Conservation (phyloP, 2,888 invertebrate species). For the Griposia aprilina region DNA sequence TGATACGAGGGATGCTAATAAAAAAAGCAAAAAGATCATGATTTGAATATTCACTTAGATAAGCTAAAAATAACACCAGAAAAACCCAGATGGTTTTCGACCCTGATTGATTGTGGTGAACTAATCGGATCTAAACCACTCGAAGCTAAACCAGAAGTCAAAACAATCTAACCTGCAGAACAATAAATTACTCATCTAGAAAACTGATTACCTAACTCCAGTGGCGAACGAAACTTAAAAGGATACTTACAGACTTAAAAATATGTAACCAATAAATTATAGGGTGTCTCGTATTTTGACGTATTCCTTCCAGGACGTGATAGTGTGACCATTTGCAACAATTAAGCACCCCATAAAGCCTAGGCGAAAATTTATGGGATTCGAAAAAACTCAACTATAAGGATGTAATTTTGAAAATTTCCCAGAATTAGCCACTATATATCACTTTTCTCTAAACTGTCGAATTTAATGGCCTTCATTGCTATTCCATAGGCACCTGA, state of each 20-base stretch:
- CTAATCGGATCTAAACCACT: not conserved
- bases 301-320: no score
- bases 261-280: not conserved
- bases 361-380: no score
- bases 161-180: not conserved
- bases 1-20: conserved; percentile 44
- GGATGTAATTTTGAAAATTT: no score
- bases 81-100: conserved; percentile 14
- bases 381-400: no score
- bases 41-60: conserved; percentile 26
- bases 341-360: no score
- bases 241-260: not conserved
- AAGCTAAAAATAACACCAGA: conserved; percentile 21
- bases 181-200: not conserved
- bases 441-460: no score
- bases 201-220: not conserved
- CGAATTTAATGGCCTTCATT: no score
- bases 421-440: no score
- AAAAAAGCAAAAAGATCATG: conserved; percentile 13
- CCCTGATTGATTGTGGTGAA: no score
- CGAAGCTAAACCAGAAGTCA: not conserved
- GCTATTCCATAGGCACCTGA: no score
- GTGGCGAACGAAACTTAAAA: not conserved
- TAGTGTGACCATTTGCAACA: no score
- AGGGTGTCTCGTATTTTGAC: no score